Base-by-base conservation (phyloP, 2,113 vertebrate genomes). In the Redunca redunca region DNA sequence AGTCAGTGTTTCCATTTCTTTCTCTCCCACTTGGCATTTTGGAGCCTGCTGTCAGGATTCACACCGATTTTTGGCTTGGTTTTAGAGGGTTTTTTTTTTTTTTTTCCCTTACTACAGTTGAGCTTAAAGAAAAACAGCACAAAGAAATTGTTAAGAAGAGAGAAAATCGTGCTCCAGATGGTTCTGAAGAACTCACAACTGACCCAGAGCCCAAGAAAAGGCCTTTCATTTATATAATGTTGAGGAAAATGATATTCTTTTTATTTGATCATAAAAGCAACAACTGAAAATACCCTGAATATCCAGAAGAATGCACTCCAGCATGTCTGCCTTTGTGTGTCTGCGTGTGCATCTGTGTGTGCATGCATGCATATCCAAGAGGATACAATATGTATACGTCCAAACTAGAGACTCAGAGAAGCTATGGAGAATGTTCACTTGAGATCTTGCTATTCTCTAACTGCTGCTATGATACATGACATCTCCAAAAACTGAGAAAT, bases 21-120 rank as follows among this genome's bases (percentile, higher is more conserved):
- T 97, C 94, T 95, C 90, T 95, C 93, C 78, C 95, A 95, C 96
- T 98, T 98, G 98, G 97, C 97, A 98, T 98, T 98, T 98, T 97
- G 96, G 96, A 98, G 96, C 94, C 98, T 98, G 98, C 97, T 97
- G 98, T 97, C 96, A 98, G 93, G 96, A 98, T 98, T 98, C 97
- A 98, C 97, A 98, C 97, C 2, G 87, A 95, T 92, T 97, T 97
- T 98, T 98, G 98, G 98, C 98, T 97, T 95, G 93, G 81, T 97
- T 98, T 98, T 94, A 88, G 91, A 92, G 83, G 43, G 53, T 82
- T 78, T 74, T 71, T 55, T 87, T 81, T 55, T 87, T 81, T 40
- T 71, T 46, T 43, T 1, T 1, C 40, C 58, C 58, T 88, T 88
- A 93, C 81, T 96, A 96, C 96, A 71, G 95, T 96, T 93, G 97